These are phyloP conservation scores for Mythimna albipuncta DNA, from an alignment of 2,888 invertebrate species.

Conservation along the genomic window DNA sequence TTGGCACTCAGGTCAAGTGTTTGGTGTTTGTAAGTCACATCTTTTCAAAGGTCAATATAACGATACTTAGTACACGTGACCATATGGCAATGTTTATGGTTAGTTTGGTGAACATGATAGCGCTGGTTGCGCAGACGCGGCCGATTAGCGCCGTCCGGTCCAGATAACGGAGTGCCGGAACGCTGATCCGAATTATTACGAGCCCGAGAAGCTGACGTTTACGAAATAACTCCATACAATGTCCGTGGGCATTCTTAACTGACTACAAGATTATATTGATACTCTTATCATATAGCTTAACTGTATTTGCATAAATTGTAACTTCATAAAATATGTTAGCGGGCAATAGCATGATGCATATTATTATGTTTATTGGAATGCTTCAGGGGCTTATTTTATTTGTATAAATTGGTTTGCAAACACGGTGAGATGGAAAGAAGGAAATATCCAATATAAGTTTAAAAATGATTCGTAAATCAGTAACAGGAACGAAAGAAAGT, in stretches of 20 bases:
- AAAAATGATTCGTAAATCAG: not conserved
- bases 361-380: conserved; percentile 1
- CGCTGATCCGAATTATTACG: conserved; percentile 85
- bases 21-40: conserved; percentile 10
- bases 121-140: conserved; percentile 81
- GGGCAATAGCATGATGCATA: not conserved
- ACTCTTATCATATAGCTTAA: conserved; percentile 47
- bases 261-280: conserved; percentile 46
- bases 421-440: not conserved
- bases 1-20: conserved; percentile 11
- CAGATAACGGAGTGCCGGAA: conserved; percentile 85
- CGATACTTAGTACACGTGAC: conserved; percentile 31
- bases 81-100: conserved; percentile 70
- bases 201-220: conserved; percentile 71
- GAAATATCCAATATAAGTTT: not conserved
- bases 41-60: conserved; percentile 34
- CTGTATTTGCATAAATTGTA: conserved; percentile 48
- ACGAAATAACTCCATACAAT: conserved; percentile 67
- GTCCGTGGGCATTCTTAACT: conserved; percentile 52
- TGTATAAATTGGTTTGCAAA: not conserved
- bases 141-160: conserved; percentile 87
- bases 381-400: conserved; percentile 8
- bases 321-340: conserved; percentile 28
- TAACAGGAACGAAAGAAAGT: not conserved
- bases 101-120: conserved; percentile 79